Conservation (phyloP, 2,797 vertebrate genomes). For the Benthosema pterotum region DNA sequence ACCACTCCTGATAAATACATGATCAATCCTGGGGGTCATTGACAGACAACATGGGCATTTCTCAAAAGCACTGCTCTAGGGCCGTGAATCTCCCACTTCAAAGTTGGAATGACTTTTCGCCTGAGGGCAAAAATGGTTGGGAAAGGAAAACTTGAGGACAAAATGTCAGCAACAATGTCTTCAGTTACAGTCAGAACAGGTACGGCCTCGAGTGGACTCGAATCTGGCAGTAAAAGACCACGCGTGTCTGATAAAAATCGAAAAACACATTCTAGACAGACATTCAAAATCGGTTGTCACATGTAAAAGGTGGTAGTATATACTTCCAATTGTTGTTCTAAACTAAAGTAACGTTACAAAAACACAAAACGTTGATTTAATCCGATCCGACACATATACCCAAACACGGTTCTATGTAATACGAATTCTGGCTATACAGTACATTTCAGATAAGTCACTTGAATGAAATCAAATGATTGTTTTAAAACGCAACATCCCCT, state of each 20-base stretch:
- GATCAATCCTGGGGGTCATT: too few species aligned
- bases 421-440: neutral
- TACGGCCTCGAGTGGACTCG: too few species aligned
- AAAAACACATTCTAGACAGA: too few species aligned
- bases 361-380: neutral
- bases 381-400: neutral
- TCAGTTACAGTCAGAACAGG: conserved; percentile 4
- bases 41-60: too few species aligned
- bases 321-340: conserved; percentile 39
- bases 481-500: too few species aligned
- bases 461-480: too few species aligned
- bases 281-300: too few species aligned
- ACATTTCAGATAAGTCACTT: too few species aligned
- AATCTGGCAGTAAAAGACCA: too few species aligned
- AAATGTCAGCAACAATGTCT: conserved; percentile 43
- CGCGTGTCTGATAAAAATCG: too few species aligned
- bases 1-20: too few species aligned
- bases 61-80: conserved; percentile 23
- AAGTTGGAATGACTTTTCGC: conserved; percentile 63
- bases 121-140: conserved; percentile 44
- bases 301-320: conserved; percentile 29
- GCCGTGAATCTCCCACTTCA: conserved; percentile 66
- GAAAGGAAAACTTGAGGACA: conserved; percentile 47
- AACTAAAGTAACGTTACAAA: conserved; percentile 9
- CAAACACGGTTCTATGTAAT: neutral